phyloP scores from a whole-genome alignment of 2,797 vertebrate genomes.

The Gallinago stenura region DNA sequence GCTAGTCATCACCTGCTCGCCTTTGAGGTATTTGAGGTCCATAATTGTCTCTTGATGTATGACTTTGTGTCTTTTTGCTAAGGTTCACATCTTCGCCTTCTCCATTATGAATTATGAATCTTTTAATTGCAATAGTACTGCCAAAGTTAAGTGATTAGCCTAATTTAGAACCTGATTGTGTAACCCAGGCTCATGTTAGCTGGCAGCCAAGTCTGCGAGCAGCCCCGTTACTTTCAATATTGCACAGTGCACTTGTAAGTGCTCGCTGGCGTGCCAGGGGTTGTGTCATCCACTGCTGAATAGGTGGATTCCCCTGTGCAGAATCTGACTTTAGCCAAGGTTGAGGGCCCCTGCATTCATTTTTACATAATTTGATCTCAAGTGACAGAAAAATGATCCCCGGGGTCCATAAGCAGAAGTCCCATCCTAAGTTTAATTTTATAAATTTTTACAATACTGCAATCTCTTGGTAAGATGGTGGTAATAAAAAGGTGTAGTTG shows the following conservation, averaged over 20 bases:
- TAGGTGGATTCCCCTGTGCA: background rate
- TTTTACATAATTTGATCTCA: background rate
- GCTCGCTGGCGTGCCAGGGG: background rate
- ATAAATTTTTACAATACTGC: background rate
- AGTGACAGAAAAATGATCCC: background rate
- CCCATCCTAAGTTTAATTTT: background rate
- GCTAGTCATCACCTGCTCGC: background rate
- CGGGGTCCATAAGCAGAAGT: background rate
- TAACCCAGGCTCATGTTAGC: background rate
- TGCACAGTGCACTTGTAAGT: background rate
- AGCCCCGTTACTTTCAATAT: background rate
- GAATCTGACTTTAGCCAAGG: background rate
- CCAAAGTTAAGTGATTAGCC: conserved; percentile 32
- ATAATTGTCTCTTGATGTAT: background rate
- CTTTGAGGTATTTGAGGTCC: background rate
- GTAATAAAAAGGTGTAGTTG: background rate
- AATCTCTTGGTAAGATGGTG: background rate
- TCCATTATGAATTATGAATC: background rate
- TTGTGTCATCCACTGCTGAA: background rate
- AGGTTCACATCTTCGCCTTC: background rate
- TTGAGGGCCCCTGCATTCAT: fast-evolving
- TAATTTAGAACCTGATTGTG: background rate
- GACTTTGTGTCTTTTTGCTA: background rate
- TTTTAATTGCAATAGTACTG: conserved; percentile 7
- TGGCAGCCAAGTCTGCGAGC: background rate